phyloP scores from a whole-genome alignment of 2,888 invertebrate genomes.

The Parnassius apollo region DNA sequence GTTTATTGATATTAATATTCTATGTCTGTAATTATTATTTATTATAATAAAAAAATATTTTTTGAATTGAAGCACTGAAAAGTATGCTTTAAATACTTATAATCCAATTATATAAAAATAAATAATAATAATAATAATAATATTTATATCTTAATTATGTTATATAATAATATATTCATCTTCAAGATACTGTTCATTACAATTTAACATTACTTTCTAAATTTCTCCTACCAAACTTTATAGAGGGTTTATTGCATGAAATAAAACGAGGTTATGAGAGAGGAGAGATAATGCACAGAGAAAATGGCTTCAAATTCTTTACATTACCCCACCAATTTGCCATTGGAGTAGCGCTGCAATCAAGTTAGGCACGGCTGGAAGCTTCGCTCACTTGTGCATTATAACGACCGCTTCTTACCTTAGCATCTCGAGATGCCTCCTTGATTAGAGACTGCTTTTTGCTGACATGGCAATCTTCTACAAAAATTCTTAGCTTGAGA shows the following conservation, averaged over 20 bases:
- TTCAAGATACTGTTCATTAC: too few species aligned
- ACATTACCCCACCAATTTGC: slow-evolving; percentile 34
- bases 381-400: slow-evolving; percentile 33
- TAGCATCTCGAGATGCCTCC: slow-evolving; percentile 34
- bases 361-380: slow-evolving; percentile 33
- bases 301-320: slow-evolving; percentile 33
- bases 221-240: not conserved
- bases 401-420: slow-evolving; percentile 36
- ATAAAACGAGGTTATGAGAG: slow-evolving; percentile 17
- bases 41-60: too few species aligned
- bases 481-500: slow-evolving; percentile 27
- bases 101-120: too few species aligned
- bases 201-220: not conserved
- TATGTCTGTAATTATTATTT: too few species aligned
- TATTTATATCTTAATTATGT: too few species aligned
- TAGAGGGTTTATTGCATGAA: slow-evolving; percentile 12
- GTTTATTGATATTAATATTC: too few species aligned
- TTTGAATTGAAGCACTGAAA: too few species aligned
- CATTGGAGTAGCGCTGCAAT: slow-evolving; percentile 36
- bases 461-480: slow-evolving; percentile 30
- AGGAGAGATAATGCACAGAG: slow-evolving; percentile 26
- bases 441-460: slow-evolving; percentile 38
- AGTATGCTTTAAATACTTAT: too few species aligned
- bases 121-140: too few species aligned
- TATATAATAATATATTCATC: too few species aligned